These are phyloP conservation scores for Zaprionus tsacasi DNA, from an alignment of 1,140 invertebrate genomes.

Conservation along the genomic window DNA sequence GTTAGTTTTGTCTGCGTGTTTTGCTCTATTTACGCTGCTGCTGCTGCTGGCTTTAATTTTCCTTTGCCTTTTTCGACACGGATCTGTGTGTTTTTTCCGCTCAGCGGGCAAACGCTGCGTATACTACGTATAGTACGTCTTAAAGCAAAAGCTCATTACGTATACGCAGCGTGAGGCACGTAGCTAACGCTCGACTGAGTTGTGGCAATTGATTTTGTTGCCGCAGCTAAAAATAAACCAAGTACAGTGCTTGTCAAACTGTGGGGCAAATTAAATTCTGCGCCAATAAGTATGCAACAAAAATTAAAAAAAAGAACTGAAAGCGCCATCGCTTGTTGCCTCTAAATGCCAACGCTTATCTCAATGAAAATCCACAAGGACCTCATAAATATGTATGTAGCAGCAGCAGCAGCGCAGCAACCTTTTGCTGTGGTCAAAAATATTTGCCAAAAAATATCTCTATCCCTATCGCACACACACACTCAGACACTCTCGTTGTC, in stretches of 20 bases:
- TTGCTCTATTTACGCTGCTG: constrained; percentile 43
- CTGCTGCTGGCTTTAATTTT: constrained; percentile 49
- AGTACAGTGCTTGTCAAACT: constrained; percentile 37
- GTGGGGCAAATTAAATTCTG: constrained; percentile 71
- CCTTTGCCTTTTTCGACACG: constrained; percentile 10
- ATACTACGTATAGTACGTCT: not conserved
- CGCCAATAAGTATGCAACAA: constrained; percentile 45
- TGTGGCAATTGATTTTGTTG: constrained; percentile 67
- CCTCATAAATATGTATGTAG: constrained; percentile 74
- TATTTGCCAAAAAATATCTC: constrained; percentile 43
- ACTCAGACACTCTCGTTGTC: no score
- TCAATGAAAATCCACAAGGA: constrained; percentile 77
- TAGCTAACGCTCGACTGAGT: constrained; percentile 64
- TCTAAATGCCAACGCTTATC: constrained; percentile 74
- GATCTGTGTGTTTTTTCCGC: not conserved
- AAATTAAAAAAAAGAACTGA: constrained; percentile 20
- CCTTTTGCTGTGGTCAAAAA: constrained; percentile 69
- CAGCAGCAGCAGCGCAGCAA: constrained; percentile 25
- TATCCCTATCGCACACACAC: not conserved
- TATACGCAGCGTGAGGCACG: constrained; percentile 74
- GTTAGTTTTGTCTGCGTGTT: constrained; percentile 63
- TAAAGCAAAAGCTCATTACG: constrained; percentile 71
- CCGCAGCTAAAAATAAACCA: constrained; percentile 9
- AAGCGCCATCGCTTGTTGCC: constrained; percentile 50
- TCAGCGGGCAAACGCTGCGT: constrained; percentile 3